phyloP scores from a whole-genome alignment of 2,888 invertebrate species.

The Drosophila ezoana region DNA sequence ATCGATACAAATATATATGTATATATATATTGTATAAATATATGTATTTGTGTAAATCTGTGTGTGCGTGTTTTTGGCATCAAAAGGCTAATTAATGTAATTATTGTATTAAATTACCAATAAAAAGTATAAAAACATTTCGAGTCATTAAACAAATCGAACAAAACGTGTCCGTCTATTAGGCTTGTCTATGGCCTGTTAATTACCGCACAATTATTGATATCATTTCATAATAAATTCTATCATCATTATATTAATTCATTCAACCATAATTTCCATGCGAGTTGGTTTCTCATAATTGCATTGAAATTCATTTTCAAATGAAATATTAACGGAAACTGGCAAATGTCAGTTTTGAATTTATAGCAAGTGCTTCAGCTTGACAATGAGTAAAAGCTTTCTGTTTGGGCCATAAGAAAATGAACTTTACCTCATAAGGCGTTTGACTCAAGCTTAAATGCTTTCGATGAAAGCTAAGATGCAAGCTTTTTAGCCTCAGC shows the following conservation, averaged over 20 bases:
- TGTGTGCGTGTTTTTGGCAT: constrained; percentile 24
- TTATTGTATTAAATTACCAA: constrained; percentile 65
- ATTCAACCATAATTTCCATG: constrained; percentile 18
- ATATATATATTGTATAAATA: constrained; percentile 10
- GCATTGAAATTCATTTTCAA: not conserved
- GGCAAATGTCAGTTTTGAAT: not conserved
- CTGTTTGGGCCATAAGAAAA: constrained; percentile 30
- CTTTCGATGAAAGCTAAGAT: constrained; percentile 6
- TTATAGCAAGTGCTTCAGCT: constrained; percentile 36
- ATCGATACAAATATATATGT: constrained; percentile 28
- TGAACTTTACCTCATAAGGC: constrained; percentile 4
- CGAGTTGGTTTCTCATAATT: constrained; percentile 9
- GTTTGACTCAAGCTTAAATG: constrained; percentile 14
- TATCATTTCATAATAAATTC: constrained; percentile 6
- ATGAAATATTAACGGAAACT: constrained; percentile 13
- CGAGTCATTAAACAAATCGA: constrained; percentile 65
- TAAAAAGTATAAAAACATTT: constrained; percentile 68
- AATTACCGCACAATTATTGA: constrained; percentile 44
- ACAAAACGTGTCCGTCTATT: constrained; percentile 24
- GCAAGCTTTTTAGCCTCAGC: constrained; percentile 22
- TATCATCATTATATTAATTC: constrained; percentile 14
- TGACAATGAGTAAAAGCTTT: constrained; percentile 18
- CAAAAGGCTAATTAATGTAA: constrained; percentile 74
- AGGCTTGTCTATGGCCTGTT: constrained; percentile 21
- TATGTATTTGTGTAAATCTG: constrained; percentile 28